phyloP scores from a whole-genome alignment of 2,888 invertebrate genomes.

The Ormia ochracea region DNA sequence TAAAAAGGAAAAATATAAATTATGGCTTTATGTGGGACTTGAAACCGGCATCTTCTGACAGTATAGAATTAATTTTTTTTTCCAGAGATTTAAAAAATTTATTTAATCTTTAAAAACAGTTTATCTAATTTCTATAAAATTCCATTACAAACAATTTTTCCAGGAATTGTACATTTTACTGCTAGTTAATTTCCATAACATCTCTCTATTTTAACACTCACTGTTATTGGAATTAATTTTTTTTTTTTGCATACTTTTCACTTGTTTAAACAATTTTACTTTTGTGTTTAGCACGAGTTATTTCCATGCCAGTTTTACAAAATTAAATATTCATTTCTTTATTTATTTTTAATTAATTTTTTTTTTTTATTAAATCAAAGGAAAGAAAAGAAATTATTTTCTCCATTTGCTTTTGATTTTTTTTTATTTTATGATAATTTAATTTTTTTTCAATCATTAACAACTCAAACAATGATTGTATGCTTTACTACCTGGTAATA shows the following conservation, averaged over 20 bases:
- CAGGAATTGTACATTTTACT: too few relatives aligned
- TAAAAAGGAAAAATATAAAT: too few relatives aligned
- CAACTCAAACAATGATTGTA: not conserved
- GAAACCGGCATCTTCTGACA: too few relatives aligned
- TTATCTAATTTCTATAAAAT: too few relatives aligned
- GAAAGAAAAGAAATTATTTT: constrained; percentile 34
- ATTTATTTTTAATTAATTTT: constrained; percentile 20
- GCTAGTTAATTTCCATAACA: too few relatives aligned
- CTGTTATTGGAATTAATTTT: not conserved
- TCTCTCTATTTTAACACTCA: not conserved
- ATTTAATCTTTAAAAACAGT: too few relatives aligned
- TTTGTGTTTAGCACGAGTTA: constrained; percentile 15
- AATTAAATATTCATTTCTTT: not conserved
- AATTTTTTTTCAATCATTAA: not conserved
- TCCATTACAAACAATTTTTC: too few relatives aligned
- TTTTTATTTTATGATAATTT: not conserved
- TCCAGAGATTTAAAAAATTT: too few relatives aligned
- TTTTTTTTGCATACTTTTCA: not conserved
- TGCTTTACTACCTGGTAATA: constrained; percentile 2
- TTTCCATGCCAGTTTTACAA: constrained; percentile 29
- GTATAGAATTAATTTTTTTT: too few relatives aligned
- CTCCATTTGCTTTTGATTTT: constrained; percentile 21
- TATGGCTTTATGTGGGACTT: too few relatives aligned
- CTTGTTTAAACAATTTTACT: constrained; percentile 1
- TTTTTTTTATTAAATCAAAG: not conserved